phyloP scores from a whole-genome alignment of 2,113 vertebrate species.

The Eolophus roseicapilla region DNA sequence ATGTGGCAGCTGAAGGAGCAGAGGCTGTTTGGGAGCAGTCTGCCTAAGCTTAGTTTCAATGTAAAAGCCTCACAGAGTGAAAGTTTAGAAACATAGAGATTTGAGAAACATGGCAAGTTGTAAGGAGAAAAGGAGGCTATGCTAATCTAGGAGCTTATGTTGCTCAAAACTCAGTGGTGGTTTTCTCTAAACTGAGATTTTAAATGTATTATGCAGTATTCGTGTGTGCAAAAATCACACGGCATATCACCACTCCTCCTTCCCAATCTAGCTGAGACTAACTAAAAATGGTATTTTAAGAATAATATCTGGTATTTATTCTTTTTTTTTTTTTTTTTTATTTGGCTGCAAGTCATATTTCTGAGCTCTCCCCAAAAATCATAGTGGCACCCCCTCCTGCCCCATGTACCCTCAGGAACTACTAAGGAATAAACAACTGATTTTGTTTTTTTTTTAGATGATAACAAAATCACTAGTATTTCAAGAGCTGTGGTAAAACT shows the following conservation, averaged over 20 bases:
- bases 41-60: neutral
- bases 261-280: neutral
- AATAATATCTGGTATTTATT: neutral
- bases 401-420: neutral
- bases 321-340: neutral
- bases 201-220: neutral
- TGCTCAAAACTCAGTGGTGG: neutral
- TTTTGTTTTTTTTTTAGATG: neutral
- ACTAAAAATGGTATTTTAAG: neutral
- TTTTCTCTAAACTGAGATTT: neutral
- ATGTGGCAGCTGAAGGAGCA: neutral
- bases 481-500: neutral
- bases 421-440: neutral
- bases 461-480: neutral
- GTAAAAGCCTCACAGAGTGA: neutral
- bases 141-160: neutral
- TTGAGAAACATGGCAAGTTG: neutral
- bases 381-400: neutral
- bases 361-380: neutral
- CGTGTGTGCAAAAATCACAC: neutral
- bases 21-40: accelerated
- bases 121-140: neutral
- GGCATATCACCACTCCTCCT: neutral
- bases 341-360: neutral
- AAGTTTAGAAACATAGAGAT: neutral